A percentile compares a stretch with the other conserved stretches of the same genome.
These are phyloP conservation scores for Mastomys natalensis DNA, from an alignment of 2,113 vertebrate genomes.

Conservation along the genomic window DNA sequence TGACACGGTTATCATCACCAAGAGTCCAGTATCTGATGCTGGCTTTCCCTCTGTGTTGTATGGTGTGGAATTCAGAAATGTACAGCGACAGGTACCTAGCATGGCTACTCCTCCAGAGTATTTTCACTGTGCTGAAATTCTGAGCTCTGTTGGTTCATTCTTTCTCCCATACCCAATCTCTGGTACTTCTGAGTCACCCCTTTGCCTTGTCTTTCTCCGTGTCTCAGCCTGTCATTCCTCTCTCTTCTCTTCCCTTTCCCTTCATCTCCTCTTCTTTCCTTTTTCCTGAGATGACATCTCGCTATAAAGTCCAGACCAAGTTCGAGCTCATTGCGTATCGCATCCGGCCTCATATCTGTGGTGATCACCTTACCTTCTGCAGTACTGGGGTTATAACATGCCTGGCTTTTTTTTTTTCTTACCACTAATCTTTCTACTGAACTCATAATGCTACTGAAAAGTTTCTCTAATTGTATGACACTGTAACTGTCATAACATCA, in stretches of 20 bases:
- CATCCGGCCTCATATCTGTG: background rate
- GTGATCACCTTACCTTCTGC: background rate
- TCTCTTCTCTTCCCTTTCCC: no score
- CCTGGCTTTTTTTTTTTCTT: background rate
- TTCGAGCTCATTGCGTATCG: background rate
- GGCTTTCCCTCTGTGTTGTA: background rate
- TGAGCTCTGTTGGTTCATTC: background rate
- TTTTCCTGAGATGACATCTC: no score
- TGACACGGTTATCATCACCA: background rate
- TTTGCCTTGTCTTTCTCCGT: no score
- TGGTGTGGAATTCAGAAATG: background rate
- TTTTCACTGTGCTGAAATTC: background rate
- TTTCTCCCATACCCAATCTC: background rate
- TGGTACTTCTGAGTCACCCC: background rate
- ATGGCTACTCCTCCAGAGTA: background rate
- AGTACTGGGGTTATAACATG: background rate
- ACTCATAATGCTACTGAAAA: background rate
- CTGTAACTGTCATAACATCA: background rate
- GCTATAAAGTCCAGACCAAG: background rate
- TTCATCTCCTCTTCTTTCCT: background rate
- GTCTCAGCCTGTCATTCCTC: background rate
- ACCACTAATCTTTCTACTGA: background rate
- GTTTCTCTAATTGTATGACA: background rate
- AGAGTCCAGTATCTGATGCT: no score
- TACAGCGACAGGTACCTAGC: no score